Evolutionary conservation across 2,888 invertebrate species (phyloP), one percentile per base, ranked within the genome.

Genomic region (Elegia similella): DNA sequence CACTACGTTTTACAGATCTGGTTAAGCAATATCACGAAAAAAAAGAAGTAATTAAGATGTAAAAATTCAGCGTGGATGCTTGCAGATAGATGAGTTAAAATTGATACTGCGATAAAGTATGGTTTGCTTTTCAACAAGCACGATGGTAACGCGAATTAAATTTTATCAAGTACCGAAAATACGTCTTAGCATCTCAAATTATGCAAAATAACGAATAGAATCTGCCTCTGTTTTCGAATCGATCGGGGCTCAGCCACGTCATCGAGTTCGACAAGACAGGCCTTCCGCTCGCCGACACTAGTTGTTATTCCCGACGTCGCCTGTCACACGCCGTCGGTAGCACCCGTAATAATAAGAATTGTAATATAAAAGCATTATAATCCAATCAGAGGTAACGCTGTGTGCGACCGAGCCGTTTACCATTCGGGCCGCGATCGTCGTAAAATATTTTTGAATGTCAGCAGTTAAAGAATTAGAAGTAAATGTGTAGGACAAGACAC

Each of bases 301-400:
- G 58, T 61, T 61, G 61, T 76, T 85, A 90, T 89, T 89, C 89
- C 79, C 75, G 68, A 66, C 82, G 75, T 78, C 74, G 73, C 78
- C 76, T 76, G 84, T 82, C 86, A 82, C 84, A 82, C 84, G 82
- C 76, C 80, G 78, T 77, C 84, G 80, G 86, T 84, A 86, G 88
- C 82, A 79, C 71, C 80, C 78, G 82, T 80, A 82, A 84, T 87
- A 85, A 86, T 90, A 88, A 87, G 86, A 90, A 89, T 81, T 76
- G 87, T 89, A 88, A 88, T 91, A 85, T 88, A 87, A 88, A 85
- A 84, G 83, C 79, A 90, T 91, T 89, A 90, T 90, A 90, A 89
- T 89, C 91, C 90, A 91, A 91, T 91, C 88, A 90, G 80, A 78
- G 73, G 77, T 76, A 82, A 79, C 77, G 70, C 75, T 80, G 81